Base-by-base conservation (phyloP, 2,888 invertebrate genomes). In the Scrobipalpa atriplicella region DNA sequence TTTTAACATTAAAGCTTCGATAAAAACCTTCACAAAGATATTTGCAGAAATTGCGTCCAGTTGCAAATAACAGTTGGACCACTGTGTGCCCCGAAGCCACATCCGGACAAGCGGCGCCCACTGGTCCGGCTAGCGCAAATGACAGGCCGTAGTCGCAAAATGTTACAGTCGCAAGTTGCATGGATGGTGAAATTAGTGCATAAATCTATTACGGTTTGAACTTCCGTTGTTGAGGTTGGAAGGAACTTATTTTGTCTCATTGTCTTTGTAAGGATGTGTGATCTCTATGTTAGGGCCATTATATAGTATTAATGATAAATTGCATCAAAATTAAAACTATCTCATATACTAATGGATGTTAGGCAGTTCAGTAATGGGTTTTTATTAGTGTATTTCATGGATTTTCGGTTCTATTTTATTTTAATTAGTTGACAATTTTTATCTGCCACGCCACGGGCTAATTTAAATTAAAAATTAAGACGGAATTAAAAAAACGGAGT, bases 161-260 rank as follows among this genome's bases (percentile, higher is more conserved):
- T 8, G 21, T 3, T 11, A 10, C 1, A 5, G 9, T 21, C 10
- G 11, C 16, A 19, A 70, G 74, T 73, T 75, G 74, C 18, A 61
- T 1, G 10, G 9, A 13, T 60, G 74, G 74, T 77, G 75, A 82
- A 86, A 87, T 85, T 84, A 83, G 81, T 82, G 79, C 82, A 82
- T 85, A 83, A 84, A 85, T 85, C 79, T 69, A 68, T 77, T 75
- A 8, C 43, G 13, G 43, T 3, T 58, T 56, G n/a, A 10, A 54
- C 36, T n/a, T 19, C 6, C 2, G 7, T 54, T 18, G 52, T 9
- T 18, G 10, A 21, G 16, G 52, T 18, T 54, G 13, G 1, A n/a
- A 16, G 6, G 11, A 11, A 47, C 13, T 16, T 47, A 47, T 47
- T 47, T 6, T 47, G 11, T 47, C 8, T 29, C 8, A 39, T 39